Evolutionary conservation across 2,113 vertebrate species (phyloP).

Genomic region (Pachycephala philippinensis): DNA sequence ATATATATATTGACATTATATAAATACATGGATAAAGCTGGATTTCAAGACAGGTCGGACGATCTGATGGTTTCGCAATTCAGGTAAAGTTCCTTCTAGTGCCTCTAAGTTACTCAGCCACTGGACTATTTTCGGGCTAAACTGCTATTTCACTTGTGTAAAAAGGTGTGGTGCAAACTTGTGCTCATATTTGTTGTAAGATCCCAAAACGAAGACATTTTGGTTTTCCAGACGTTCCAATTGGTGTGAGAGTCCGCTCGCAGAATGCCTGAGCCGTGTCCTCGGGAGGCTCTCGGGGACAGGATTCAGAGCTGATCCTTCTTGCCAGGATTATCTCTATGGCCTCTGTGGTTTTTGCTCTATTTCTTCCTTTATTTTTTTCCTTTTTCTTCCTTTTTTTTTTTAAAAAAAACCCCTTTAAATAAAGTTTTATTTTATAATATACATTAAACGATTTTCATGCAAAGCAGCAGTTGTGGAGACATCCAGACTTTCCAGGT

Average conservation of each 20-base stretch:
- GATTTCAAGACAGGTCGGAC: not conserved
- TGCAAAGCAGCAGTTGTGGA: slow-evolving; percentile 78
- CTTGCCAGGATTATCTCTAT: slow-evolving; percentile 37
- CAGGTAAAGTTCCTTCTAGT: not conserved
- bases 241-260: not conserved
- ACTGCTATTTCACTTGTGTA: not conserved
- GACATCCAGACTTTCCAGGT: slow-evolving; percentile 43
- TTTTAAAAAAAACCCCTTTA: slow-evolving; percentile 28
- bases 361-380: not conserved
- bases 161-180: slow-evolving; percentile 57
- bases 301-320: slow-evolving; percentile 54
- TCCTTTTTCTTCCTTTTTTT: not conserved
- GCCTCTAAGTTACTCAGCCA: not conserved
- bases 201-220: slow-evolving; percentile 10
- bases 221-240: not conserved
- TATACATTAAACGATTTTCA: slow-evolving; percentile 77
- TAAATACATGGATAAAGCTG: slow-evolving; percentile 59
- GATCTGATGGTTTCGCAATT: not conserved
- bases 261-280: not conserved
- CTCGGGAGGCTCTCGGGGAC: not conserved
- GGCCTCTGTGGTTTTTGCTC: slow-evolving; percentile 55
- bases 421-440: slow-evolving; percentile 76
- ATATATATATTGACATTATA: slow-evolving; percentile 15
- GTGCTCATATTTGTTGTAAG: slow-evolving; percentile 44
- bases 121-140: not conserved